phyloP scores from a whole-genome alignment of 2,888 invertebrate species.

The Drosophila setosimentum region DNA sequence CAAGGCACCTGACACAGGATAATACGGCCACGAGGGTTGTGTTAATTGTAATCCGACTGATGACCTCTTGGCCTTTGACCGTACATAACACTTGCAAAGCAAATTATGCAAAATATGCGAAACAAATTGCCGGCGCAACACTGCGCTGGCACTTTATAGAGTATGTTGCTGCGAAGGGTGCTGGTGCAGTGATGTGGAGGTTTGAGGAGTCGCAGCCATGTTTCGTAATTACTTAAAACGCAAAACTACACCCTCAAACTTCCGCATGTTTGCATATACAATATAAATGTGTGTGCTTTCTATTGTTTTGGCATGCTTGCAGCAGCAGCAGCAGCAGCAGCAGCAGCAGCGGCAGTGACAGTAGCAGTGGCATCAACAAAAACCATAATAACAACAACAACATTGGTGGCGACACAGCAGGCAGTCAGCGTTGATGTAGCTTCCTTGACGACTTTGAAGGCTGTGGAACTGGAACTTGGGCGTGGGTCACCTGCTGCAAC shows the following conservation, averaged over 20 bases:
- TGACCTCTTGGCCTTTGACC: constrained; percentile 38
- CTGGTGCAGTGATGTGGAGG: not conserved
- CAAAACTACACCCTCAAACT: constrained; percentile 49
- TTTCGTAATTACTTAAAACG: constrained; percentile 66
- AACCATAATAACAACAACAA: constrained; percentile 22
- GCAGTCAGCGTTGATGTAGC: constrained; percentile 32
- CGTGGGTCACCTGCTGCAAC: constrained; percentile 68
- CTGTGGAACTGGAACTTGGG: constrained; percentile 28
- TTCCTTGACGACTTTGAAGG: constrained; percentile 40
- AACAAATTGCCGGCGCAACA: constrained; percentile 8
- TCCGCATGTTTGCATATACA: constrained; percentile 3
- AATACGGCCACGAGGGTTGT: constrained; percentile 15
- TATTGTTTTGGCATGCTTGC: constrained; percentile 52
- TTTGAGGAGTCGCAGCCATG: constrained; percentile 18
- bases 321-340: constrained; percentile 3
- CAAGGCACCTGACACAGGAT: constrained; percentile 35
- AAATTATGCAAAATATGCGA: constrained; percentile 37
- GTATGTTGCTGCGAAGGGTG: not conserved
- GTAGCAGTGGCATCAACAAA: not conserved
- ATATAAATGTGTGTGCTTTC: constrained; percentile 41
- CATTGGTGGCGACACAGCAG: constrained; percentile 32
- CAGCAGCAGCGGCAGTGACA: not conserved
- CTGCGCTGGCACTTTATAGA: constrained; percentile 16
- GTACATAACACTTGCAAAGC: constrained; percentile 18
- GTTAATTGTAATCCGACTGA: constrained; percentile 12